phyloP scores from a whole-genome alignment of 53 echinoderm and acorn worm genomes.

The Patiria pectinifera region DNA sequence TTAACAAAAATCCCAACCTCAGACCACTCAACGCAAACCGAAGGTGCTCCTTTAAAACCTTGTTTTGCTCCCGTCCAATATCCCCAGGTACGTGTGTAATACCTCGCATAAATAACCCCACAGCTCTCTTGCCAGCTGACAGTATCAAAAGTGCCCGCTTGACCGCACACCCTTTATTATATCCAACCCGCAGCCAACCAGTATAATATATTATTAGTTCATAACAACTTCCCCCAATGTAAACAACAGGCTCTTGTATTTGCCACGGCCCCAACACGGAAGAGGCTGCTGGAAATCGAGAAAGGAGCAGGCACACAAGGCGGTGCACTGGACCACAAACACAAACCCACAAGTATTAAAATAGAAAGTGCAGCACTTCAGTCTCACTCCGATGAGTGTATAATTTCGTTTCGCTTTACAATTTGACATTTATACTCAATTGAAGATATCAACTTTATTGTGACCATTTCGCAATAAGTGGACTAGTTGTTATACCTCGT shows the following conservation, averaged over 20 bases:
- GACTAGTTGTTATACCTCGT: no score
- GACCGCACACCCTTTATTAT: conserved; percentile 43
- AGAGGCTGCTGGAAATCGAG: neutral
- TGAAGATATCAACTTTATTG: no score
- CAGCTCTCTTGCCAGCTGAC: conserved; percentile 26
- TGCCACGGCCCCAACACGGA: neutral
- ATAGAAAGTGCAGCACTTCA: neutral
- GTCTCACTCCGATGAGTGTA: neutral
- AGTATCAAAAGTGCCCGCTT: conserved; percentile 13
- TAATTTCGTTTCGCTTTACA: neutral
- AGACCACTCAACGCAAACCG: neutral
- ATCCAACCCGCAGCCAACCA: neutral
- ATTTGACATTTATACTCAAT: neutral
- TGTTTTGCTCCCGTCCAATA: conserved; percentile 6
- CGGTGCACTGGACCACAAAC: neutral
- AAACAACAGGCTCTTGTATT: neutral
- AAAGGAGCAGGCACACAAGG: neutral
- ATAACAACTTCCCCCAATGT: conserved; percentile 3
- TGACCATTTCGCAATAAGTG: no score
- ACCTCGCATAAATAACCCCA: conserved; percentile 14
- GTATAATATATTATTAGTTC: conserved; percentile 1
- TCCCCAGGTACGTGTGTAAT: conserved; percentile 50
- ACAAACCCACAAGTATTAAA: neutral
- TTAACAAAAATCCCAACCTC: neutral
- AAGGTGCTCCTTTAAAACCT: conserved; percentile 28